Evolutionary conservation across 2,113 vertebrate species (phyloP).

Genomic region (Larimichthys polyactis): DNA sequence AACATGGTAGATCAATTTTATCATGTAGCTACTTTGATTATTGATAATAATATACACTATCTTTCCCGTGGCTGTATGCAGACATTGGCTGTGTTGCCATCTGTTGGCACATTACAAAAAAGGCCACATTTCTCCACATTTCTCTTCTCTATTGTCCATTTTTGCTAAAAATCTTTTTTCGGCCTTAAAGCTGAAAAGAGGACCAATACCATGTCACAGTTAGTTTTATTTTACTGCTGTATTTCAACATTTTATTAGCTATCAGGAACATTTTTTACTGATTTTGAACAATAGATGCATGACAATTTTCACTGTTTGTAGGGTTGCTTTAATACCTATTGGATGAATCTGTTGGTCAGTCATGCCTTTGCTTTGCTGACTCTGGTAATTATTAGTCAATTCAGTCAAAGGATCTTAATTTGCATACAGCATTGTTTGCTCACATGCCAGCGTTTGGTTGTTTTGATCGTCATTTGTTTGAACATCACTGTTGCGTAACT

Average conservation of each 20-base stretch:
- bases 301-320: constrained; percentile 17
- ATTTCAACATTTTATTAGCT: background rate
- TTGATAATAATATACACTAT: background rate
- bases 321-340: constrained; percentile 10
- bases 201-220: background rate
- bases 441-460: constrained; percentile 14
- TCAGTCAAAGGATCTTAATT: constrained; percentile 9
- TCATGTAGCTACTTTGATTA: background rate
- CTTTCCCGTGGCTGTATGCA: background rate
- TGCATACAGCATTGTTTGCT: constrained; percentile 13
- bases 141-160: background rate
- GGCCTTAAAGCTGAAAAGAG: background rate
- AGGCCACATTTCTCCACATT: background rate
- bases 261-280: background rate
- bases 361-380: constrained; percentile 19
- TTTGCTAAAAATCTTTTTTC: background rate
- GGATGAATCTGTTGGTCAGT: constrained; percentile 27
- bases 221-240: background rate
- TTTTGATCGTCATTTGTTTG: constrained; percentile 7
- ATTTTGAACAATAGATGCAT: constrained; percentile 4
- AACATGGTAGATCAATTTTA: background rate
- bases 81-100: constrained; percentile 1
- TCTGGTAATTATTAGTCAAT: background rate
- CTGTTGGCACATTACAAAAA: constrained; percentile 12
- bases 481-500: background rate